Evolutionary conservation across 2,888 invertebrate species (phyloP).

Genomic region (Cremastinae sp.): DNA sequence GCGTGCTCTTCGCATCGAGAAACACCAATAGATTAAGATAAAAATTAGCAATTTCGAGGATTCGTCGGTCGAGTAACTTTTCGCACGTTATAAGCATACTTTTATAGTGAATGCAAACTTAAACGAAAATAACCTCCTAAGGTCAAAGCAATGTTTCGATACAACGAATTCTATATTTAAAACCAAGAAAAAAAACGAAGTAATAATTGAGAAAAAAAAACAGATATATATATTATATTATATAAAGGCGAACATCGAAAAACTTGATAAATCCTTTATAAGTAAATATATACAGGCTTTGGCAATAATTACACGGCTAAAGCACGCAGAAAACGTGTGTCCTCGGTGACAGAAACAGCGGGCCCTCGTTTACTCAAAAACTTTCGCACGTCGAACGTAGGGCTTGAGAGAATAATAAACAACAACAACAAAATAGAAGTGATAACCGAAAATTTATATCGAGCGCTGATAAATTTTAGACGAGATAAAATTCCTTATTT

Average conservation of each 20-base stretch:
- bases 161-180: slow-evolving; percentile 79
- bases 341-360: slow-evolving; percentile 30
- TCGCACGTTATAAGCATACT: slow-evolving; percentile 49
- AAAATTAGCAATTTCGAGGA: slow-evolving; percentile 54
- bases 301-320: slow-evolving; percentile 30
- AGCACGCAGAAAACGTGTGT: slow-evolving; percentile 20
- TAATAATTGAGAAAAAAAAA: slow-evolving; percentile 65
- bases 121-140: slow-evolving; percentile 63
- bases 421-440: neutral
- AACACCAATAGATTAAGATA: slow-evolving; percentile 39
- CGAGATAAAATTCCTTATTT: no score
- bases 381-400: neutral
- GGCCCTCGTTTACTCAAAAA: slow-evolving; percentile 3
- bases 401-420: neutral
- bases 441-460: no score
- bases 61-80: slow-evolving; percentile 35
- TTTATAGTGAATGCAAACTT: slow-evolving; percentile 66
- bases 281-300: slow-evolving; percentile 46
- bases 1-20: slow-evolving; percentile 43
- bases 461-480: no score
- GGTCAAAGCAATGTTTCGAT: slow-evolving; percentile 80
- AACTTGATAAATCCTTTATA: slow-evolving; percentile 52
- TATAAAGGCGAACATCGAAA: slow-evolving; percentile 57
- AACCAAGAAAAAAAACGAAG: slow-evolving; percentile 51
- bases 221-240: no score